Base-by-base conservation (phyloP, 2,113 vertebrate species). In the Indicator indicator region DNA sequence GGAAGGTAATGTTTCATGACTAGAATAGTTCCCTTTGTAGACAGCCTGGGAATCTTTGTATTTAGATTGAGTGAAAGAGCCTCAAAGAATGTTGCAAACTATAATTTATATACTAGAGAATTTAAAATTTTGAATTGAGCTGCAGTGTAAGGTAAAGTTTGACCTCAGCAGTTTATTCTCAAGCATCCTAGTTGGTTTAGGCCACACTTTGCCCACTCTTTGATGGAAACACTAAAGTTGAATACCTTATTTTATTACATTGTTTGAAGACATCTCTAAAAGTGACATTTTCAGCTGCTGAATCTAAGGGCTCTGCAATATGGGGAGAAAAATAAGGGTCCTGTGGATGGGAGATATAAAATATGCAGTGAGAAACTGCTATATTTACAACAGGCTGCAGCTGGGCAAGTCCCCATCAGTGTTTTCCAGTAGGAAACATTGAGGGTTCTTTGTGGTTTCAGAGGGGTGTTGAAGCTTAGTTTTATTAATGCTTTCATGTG, bases 1-100 rank as follows among this genome's bases (percentile, higher is more conserved):
- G 87, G 98, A 97, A 97, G 97, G 97, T 98, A 98, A 98, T 98
- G 98, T 98, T 97, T 99, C 98, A 98, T 97, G 97, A 98, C 98
- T 97, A 96, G 97, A 98, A 94, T 97, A 95, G 96, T 98, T 98
- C 96, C 94, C 82, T 96, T 96, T 96, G 96, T 97, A 97, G 96
- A 95, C 83, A 2, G 94, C 90, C 73, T 95, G 94, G 59, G 95
- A 97, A 96, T 97, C 93, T 97, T 96, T 83, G 54, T 96, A 68
- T 95, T 97, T 97, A 91, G 89, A 86, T 89, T 94, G 70, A 30
- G 79, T 87, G 94, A 88, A 92, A 94, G 88, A 93, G 48, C 72
- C 86, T 88, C 69, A 78, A 92, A 97, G 75, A 96, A 87, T 74
- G 95, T 93, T 12, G 33, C 64, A 69, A 95, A 46, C 65, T 84